phyloP scores from a whole-genome alignment of 2,888 invertebrate species.

The Acanthacorydalis orientalis region DNA sequence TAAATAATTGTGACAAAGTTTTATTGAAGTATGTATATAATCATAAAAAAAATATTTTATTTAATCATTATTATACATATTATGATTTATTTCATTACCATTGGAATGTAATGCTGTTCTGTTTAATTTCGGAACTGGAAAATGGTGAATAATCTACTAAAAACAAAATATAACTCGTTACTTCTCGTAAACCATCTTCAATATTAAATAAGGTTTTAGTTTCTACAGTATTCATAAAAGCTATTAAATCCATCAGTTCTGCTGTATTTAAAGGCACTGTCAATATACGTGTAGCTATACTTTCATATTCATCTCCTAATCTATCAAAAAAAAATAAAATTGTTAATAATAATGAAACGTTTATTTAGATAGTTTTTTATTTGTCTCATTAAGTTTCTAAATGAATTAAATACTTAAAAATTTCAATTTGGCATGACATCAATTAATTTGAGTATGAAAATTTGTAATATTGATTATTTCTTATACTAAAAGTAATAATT shows the following conservation, averaged over 20 bases:
- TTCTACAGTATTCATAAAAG: slow-evolving; percentile 60
- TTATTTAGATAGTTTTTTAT: neutral
- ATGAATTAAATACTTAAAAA: no score
- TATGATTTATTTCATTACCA: slow-evolving; percentile 35
- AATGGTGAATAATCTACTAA: slow-evolving; percentile 67
- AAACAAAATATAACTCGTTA: slow-evolving; percentile 61
- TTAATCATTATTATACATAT: neutral
- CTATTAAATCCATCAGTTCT: slow-evolving; percentile 67
- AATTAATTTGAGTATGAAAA: no score
- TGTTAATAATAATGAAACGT: neutral
- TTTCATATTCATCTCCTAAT: slow-evolving; percentile 68
- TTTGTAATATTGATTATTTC: no score
- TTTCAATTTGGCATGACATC: no score
- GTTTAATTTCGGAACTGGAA: slow-evolving; percentile 71
- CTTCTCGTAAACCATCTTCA: slow-evolving; percentile 54
- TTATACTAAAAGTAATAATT: no score
- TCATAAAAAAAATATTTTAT: neutral
- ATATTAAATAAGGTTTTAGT: slow-evolving; percentile 49
- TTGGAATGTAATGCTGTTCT: slow-evolving; percentile 73
- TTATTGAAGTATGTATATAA: no score
- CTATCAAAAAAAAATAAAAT: slow-evolving; percentile 30
- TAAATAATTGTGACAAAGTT: no score
- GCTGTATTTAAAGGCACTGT: slow-evolving; percentile 70
- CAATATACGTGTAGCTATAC: slow-evolving; percentile 60
- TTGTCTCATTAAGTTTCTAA: neutral